These are phyloP conservation scores for Thymelicus sylvestris DNA, from an alignment of 2,888 invertebrate species.

Conservation along the genomic window DNA sequence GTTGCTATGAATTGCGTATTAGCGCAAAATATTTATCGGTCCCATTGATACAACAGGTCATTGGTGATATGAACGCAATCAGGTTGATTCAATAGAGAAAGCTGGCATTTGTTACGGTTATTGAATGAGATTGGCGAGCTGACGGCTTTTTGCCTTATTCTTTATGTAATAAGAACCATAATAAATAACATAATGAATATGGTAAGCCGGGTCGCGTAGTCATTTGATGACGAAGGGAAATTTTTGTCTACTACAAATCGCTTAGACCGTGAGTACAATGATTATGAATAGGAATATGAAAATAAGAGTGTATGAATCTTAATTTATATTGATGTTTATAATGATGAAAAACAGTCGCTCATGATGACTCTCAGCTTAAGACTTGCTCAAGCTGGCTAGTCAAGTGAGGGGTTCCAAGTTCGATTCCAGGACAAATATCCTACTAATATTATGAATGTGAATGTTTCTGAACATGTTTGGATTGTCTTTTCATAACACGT, in stretches of 20 bases:
- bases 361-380: neutral
- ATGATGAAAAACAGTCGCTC: too few relatives aligned
- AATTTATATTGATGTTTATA: too few relatives aligned
- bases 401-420: too few relatives aligned
- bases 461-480: too few relatives aligned
- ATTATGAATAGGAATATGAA: neutral
- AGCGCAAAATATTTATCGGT: slow-evolving; percentile 49
- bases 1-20: slow-evolving; percentile 49
- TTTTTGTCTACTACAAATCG: slow-evolving; percentile 1
- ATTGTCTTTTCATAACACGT: too few relatives aligned
- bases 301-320: neutral
- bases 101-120: slow-evolving; percentile 44
- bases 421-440: too few relatives aligned
- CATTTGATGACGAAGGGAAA: slow-evolving; percentile 10
- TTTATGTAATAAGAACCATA: slow-evolving; percentile 16
- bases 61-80: slow-evolving; percentile 39
- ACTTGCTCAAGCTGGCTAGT: neutral
- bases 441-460: too few relatives aligned
- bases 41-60: slow-evolving; percentile 28
- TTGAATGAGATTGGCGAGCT: slow-evolving; percentile 20
- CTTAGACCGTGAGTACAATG: neutral
- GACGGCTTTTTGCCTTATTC: slow-evolving; percentile 23
- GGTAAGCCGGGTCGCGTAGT: slow-evolving; percentile 13
- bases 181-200: neutral
- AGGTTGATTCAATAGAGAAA: slow-evolving; percentile 48